These are phyloP conservation scores for Heliconius ethilla DNA, from an alignment of 2,888 invertebrate species.

Conservation along the genomic window DNA sequence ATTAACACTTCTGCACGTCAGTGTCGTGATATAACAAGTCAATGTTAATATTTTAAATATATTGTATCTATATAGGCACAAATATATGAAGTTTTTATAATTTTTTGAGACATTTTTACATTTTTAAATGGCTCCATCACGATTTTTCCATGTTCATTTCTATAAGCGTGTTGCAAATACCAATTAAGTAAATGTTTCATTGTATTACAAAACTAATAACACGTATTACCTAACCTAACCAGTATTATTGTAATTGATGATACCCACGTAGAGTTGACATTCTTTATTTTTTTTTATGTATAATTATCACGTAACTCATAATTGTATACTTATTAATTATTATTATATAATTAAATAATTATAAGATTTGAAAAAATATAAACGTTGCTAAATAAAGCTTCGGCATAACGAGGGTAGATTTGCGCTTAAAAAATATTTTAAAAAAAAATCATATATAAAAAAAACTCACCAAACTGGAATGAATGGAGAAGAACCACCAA, in stretches of 20 bases:
- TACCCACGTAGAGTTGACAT: neutral
- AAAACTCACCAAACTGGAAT: constrained; percentile 65
- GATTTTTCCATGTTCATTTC: neutral
- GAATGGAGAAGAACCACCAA: constrained; percentile 62
- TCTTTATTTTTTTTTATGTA: neutral
- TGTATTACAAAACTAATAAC: constrained; percentile 10
- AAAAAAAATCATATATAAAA: neutral
- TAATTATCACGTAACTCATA: neutral
- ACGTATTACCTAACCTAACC: constrained; percentile 5
- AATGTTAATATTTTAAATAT: constrained; percentile 14
- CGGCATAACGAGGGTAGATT: neutral
- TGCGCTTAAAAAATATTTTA: neutral
- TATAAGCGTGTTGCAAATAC: neutral
- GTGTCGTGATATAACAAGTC: constrained; percentile 1
- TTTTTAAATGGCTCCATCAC: constrained; percentile 5
- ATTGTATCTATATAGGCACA: neutral
- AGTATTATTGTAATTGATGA: constrained; percentile 14
- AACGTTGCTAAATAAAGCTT: neutral
- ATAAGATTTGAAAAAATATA: too few species aligned
- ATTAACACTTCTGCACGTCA: constrained; percentile 2
- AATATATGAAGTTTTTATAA: neutral
- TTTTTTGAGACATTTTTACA: neutral
- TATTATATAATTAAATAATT: too few species aligned
- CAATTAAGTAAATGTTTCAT: constrained; percentile 10
- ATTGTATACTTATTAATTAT: neutral